These are phyloP conservation scores for Hippocampus kuda DNA, from an alignment of 2,797 vertebrate genomes.

Conservation along the genomic window DNA sequence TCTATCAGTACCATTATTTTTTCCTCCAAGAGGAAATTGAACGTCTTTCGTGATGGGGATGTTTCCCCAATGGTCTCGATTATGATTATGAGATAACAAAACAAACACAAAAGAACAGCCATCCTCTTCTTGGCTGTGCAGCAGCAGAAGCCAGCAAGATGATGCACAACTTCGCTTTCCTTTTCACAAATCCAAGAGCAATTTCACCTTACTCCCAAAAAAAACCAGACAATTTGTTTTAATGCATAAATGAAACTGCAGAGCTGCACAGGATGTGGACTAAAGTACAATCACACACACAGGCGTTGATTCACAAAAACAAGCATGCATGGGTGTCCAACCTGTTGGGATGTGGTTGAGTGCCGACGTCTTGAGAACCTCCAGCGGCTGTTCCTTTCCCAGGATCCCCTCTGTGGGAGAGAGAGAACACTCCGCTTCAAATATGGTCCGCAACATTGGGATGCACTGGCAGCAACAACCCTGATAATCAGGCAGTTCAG, in stretches of 20 bases:
- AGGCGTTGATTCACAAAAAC: constrained; percentile 2
- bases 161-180: constrained; percentile 5
- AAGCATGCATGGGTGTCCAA: constrained; percentile 58
- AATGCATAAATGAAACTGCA: constrained; percentile 16
- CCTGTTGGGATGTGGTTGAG: constrained; percentile 93
- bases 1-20: constrained; percentile 5
- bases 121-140: neutral
- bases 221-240: neutral
- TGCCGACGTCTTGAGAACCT: constrained; percentile 82
- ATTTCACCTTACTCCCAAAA: constrained; percentile 19
- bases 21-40: constrained; percentile 10
- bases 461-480: constrained; percentile 23
- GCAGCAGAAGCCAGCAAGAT: neutral
- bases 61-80: neutral
- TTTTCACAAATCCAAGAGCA: constrained; percentile 18
- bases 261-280: constrained; percentile 40
- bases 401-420: constrained; percentile 85
- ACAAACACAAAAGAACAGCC: neutral
- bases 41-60: constrained; percentile 2
- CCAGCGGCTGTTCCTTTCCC: constrained; percentile 85
- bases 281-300: constrained; percentile 13
- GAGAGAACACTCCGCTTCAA: constrained; percentile 66
- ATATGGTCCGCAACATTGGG: constrained; percentile 66
- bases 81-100: neutral
- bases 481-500: constrained; percentile 25